phyloP scores from a whole-genome alignment of 2,888 invertebrate genomes.

The Lacanobia oleracea region DNA sequence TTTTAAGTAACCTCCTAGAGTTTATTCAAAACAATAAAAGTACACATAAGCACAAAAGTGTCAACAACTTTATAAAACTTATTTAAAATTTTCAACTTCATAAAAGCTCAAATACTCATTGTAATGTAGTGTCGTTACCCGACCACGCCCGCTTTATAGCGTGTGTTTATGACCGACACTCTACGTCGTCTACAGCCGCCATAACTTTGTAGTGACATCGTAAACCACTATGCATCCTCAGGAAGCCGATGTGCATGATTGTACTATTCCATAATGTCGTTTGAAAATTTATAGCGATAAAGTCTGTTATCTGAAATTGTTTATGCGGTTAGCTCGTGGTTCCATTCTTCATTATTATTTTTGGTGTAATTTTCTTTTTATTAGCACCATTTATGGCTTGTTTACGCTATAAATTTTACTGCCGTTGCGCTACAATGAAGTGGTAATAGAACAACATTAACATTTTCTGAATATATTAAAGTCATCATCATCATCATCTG shows the following conservation, averaged over 20 bases:
- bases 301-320: conserved; percentile 38
- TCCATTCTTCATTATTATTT: neutral
- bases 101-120: conserved; percentile 58
- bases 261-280: conserved; percentile 47
- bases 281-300: conserved; percentile 39
- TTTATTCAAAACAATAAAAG: conserved; percentile 28
- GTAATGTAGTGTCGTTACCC: conserved; percentile 61
- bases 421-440: neutral
- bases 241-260: conserved; percentile 66
- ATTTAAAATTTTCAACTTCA: conserved; percentile 58
- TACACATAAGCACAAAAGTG: conserved; percentile 24
- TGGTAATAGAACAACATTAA: neutral
- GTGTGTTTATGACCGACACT: conserved; percentile 72
- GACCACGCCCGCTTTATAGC: conserved; percentile 69
- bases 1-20: neutral
- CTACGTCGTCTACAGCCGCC: conserved; percentile 70
- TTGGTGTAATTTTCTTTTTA: conserved; percentile 5
- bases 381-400: neutral
- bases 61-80: conserved; percentile 34
- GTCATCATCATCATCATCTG: too few relatives aligned
- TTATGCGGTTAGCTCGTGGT: neutral
- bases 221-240: conserved; percentile 70
- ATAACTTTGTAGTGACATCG: conserved; percentile 74
- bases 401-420: neutral
- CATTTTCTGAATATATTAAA: neutral